Evolutionary conservation across 2,888 invertebrate genomes (phyloP), one percentile per base, ranked within the genome.

Genomic region (Latheticus oryzae): DNA sequence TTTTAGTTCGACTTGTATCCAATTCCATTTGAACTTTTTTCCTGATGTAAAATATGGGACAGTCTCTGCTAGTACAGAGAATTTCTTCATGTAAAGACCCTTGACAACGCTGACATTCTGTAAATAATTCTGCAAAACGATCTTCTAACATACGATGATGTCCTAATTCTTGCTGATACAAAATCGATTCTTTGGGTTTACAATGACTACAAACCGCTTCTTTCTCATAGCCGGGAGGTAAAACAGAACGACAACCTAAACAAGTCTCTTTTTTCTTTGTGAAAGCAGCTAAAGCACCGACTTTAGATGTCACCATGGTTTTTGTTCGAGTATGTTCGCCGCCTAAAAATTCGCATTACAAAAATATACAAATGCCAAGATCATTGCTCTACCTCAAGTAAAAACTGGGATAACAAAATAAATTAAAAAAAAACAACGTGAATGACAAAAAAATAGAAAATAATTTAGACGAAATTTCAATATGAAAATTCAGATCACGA

Each of bases 21-120:
- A 99, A 80, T 74, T 99, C 99, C 81, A 96, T 92, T 72, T 95
- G 94, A 21, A 97, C 93, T 82, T 99, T 99, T 72, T 95, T 98
- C 60, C 99, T 85, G 91, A 99, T 97, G 80, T 99, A 99, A 81
- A 99, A 99, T 75, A 99, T 99, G 0, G 99, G 98, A 77, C 99
- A 99, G 78, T 99, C 99, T 58, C 97, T 91, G 77, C 97, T 94
- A 0, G 97, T 95, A 74, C 99, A 99, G 13, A 98, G 80, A 5
- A 99, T 95, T 82, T 99, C 98, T 79, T 99, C 98, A 78, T 97
- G 97, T 64, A 99, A 82, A 69, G 95, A 96, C 13, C 97, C 98
- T 63, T 97, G 97, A 77, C 99, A 99, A 60, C 98, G 86, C 78
- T 99, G 99, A 75, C 99, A 99, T 78, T 99, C 97, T 0, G 99